Percentiles rank a stretch among this genome's conserved stretches.
phyloP scores from a whole-genome alignment of 2,888 invertebrate species.

The Drosophila birchii region DNA sequence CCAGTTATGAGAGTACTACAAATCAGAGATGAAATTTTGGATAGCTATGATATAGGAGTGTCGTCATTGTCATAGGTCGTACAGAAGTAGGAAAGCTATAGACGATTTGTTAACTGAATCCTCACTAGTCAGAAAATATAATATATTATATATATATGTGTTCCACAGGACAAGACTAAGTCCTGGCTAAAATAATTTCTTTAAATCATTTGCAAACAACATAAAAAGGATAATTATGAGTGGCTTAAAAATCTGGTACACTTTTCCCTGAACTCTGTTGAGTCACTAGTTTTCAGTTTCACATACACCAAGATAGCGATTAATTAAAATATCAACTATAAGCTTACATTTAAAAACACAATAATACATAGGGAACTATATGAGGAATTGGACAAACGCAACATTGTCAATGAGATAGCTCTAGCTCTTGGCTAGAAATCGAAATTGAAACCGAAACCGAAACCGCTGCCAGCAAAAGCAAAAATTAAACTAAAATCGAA shows the following conservation, averaged over 20 bases:
- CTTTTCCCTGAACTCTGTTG: not conserved
- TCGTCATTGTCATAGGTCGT: not conserved
- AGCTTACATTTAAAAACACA: conserved; percentile 63
- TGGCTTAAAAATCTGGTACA: not conserved
- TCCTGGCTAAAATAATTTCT: not conserved
- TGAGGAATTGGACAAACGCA: conserved; percentile 55
- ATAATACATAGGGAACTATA: conserved; percentile 53
- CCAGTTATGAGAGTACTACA: conserved; percentile 18
- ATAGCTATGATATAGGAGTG: not conserved
- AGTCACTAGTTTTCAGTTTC: not conserved
- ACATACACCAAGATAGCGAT: not conserved
- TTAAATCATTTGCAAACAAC: not conserved
- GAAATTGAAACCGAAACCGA: conserved; percentile 34
- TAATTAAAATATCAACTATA: conserved; percentile 4
- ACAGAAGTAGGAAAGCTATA: not conserved
- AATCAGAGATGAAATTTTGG: conserved; percentile 18
- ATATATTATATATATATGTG: too few relatives aligned
- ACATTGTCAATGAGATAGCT: conserved; percentile 48
- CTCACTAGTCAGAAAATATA: not conserved
- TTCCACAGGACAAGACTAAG: not conserved
- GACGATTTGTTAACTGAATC: not conserved
- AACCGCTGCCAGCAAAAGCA: conserved; percentile 49
- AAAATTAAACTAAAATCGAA: conserved; percentile 48
- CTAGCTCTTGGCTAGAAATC: conserved; percentile 36
- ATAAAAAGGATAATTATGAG: too few relatives aligned